These are phyloP conservation scores for Oscheius sp. DNA, from an alignment of 1,140 invertebrate species.

Conservation along the genomic window DNA sequence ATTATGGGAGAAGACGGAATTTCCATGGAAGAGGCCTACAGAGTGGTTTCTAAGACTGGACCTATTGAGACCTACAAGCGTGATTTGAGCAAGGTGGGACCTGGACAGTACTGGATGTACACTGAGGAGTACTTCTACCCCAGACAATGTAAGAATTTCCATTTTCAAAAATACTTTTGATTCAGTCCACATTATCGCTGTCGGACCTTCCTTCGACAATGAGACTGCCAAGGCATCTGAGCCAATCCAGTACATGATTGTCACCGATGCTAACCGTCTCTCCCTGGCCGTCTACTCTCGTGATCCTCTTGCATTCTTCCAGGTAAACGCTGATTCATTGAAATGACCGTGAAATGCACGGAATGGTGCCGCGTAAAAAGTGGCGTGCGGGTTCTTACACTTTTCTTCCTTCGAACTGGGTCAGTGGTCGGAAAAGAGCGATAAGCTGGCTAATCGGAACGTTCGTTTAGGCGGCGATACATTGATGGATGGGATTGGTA, in stretches of 20 bases:
- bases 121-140: constrained; percentile 61
- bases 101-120: constrained; percentile 61
- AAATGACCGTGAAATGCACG: not conserved
- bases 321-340: constrained; percentile 39
- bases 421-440: constrained; percentile 2
- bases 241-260: constrained; percentile 56
- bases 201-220: constrained; percentile 56
- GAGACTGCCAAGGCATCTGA: constrained; percentile 45
- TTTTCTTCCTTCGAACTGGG: not conserved
- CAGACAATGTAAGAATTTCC: constrained; percentile 52
- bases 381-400: not conserved
- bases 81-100: constrained; percentile 60
- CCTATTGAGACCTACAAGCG: constrained; percentile 60
- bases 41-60: constrained; percentile 56
- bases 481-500: no score
- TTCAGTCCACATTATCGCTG: constrained; percentile 61
- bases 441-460: constrained; percentile 4
- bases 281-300: constrained; percentile 56
- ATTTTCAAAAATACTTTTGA: not conserved
- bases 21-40: constrained; percentile 60
- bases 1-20: constrained; percentile 61
- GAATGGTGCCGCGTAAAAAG: constrained; percentile 1
- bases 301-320: constrained; percentile 58
- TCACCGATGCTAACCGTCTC: constrained; percentile 57
- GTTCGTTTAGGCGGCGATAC: no score